A percentile compares a stretch with the other conserved stretches of the same genome.
Conservation (phyloP, 1,140 invertebrate genomes). For the Brachionus rotundiformis region DNA sequence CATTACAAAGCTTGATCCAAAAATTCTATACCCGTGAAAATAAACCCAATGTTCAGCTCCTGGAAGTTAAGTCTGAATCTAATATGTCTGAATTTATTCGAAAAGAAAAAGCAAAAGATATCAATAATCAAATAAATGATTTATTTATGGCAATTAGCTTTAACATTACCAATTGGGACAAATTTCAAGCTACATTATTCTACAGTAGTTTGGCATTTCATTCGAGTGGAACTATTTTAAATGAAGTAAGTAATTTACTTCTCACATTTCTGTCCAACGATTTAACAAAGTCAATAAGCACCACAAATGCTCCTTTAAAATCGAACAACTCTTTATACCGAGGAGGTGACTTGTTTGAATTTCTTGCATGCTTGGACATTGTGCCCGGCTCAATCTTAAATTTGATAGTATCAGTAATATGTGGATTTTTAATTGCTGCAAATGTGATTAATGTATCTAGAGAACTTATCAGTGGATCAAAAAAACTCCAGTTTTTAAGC, state of each 20-base stretch:
- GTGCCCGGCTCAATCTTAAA: constrained; percentile 38
- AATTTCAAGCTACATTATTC: constrained; percentile 25
- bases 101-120: background rate
- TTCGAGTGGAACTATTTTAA: constrained; percentile 12
- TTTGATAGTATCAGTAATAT: background rate
- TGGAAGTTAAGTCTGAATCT: background rate
- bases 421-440: background rate
- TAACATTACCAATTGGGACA: background rate
- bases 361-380: constrained; percentile 39
- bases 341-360: constrained; percentile 21
- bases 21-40: constrained; percentile 32
- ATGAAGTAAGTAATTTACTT: constrained; percentile 35
- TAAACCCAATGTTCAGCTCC: background rate
- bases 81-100: background rate
- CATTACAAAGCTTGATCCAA: constrained; percentile 1
- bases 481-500: constrained; percentile 9
- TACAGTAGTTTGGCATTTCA: constrained; percentile 48
- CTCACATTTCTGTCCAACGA: constrained; percentile 30
- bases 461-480: constrained; percentile 30
- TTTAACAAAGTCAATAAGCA: constrained; percentile 1
- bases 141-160: constrained; percentile 33
- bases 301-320: constrained; percentile 1
- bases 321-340: constrained; percentile 26
- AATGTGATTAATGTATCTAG: background rate
- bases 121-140: background rate